Evolutionary conservation across 2,888 invertebrate species (phyloP).

Genomic region (Mallateleia sp.): DNA sequence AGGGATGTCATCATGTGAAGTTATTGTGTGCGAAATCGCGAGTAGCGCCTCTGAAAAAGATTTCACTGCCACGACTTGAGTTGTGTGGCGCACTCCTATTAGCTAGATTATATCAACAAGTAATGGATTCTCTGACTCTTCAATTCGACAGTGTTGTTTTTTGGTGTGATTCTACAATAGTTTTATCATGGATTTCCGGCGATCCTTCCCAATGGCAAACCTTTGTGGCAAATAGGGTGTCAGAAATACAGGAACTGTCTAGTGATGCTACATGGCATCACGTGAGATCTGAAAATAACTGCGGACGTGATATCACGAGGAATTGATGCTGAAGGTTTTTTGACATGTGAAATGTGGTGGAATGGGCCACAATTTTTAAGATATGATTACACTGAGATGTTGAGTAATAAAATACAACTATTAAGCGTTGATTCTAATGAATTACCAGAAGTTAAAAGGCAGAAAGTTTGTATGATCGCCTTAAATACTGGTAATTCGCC

Average conservation of each 20-base stretch:
- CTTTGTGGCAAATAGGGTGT: conserved; percentile 58
- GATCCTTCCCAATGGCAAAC: conserved; percentile 28
- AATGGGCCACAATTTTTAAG: conserved; percentile 3
- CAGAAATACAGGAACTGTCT: not conserved
- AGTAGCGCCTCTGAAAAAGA: conserved; percentile 39
- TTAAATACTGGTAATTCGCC: not conserved
- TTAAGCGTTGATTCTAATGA: too few species aligned
- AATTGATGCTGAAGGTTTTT: not conserved
- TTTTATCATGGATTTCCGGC: conserved; percentile 48
- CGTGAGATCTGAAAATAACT: not conserved
- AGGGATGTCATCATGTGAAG: not conserved
- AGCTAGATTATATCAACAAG: conserved; percentile 33
- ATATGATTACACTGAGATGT: not conserved
- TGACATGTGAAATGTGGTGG: conserved; percentile 23
- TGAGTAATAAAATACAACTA: too few species aligned
- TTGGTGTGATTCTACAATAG: conserved; percentile 58
- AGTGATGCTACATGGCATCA: not conserved
- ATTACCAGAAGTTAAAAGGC: conserved; percentile 6
- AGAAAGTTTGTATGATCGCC: not conserved
- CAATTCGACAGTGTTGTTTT: conserved; percentile 17
- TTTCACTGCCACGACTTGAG: conserved; percentile 39
- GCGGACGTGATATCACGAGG: conserved; percentile 5
- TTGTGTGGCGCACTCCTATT: conserved; percentile 38
- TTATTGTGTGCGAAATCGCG: conserved; percentile 53
- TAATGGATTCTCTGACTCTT: conserved; percentile 9